Conservation (phyloP, 2,113 vertebrate species). For the Nestor notabilis region DNA sequence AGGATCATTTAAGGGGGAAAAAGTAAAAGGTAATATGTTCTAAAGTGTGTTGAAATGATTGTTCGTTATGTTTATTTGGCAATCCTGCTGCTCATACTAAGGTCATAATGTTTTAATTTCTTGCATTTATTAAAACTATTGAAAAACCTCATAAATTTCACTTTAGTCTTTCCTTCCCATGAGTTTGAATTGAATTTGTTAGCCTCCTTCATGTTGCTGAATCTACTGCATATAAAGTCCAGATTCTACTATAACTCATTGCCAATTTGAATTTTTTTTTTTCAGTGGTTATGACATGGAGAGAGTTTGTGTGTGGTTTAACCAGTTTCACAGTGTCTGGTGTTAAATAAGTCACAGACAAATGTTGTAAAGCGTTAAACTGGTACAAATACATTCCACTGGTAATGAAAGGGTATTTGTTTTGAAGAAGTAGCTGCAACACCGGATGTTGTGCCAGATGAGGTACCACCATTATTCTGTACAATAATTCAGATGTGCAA, state of each 20-base stretch:
- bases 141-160: neutral
- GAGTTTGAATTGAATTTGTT: neutral
- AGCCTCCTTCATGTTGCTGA: neutral
- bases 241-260: neutral
- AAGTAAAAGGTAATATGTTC: conserved; percentile 55
- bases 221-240: neutral
- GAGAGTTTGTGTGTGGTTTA: neutral
- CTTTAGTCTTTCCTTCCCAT: neutral
- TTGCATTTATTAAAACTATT: neutral
- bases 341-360: neutral
- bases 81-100: conserved; percentile 61
- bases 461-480: neutral
- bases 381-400: neutral
- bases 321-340: neutral
- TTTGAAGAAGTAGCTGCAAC: neutral
- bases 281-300: neutral
- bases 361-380: neutral
- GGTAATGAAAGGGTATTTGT: neutral
- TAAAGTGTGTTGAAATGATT: neutral
- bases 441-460: neutral
- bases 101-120: conserved; percentile 11
- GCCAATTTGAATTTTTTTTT: neutral
- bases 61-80: conserved; percentile 35
- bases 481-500: neutral
- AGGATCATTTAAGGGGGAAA: conserved; percentile 40